phyloP scores from a whole-genome alignment of 2,888 invertebrate genomes.

The Plagodis dolabraria region DNA sequence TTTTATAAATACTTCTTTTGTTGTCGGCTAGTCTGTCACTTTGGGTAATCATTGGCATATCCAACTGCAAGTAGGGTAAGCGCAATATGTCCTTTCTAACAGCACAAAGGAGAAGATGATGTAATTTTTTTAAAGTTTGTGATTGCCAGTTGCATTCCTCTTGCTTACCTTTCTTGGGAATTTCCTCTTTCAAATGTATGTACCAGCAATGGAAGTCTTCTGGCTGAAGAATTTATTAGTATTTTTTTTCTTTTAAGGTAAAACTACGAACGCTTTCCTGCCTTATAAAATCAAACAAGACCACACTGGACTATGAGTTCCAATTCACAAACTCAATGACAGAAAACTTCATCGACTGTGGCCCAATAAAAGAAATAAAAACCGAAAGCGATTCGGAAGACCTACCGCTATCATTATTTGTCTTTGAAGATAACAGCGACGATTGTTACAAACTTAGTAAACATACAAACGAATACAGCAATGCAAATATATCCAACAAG shows the following conservation, averaged over 20 bases:
- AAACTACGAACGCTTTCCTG: conserved; percentile 43
- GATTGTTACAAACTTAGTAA: conserved; percentile 2
- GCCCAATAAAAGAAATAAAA: conserved; percentile 41
- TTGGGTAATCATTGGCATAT: too few relatives aligned
- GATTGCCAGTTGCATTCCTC: too few relatives aligned
- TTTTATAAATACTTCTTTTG: too few relatives aligned
- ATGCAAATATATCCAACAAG: neutral
- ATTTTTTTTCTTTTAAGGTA: conserved; percentile 36
- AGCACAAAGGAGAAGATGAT: too few relatives aligned
- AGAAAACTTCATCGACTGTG: conserved; percentile 61
- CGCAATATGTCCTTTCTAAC: too few relatives aligned
- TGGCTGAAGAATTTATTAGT: too few relatives aligned
- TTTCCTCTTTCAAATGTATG: too few relatives aligned
- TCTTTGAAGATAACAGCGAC: conserved; percentile 29
- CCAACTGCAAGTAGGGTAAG: neutral
- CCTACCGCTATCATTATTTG: conserved; percentile 52
- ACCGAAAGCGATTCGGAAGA: conserved; percentile 53
- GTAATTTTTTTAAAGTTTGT: too few relatives aligned
- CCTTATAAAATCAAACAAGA: conserved; percentile 39
- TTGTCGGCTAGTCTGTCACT: too few relatives aligned
- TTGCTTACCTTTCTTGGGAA: too few relatives aligned
- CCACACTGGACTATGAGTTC: conserved; percentile 9
- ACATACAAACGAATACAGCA: neutral
- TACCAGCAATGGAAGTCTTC: too few relatives aligned
- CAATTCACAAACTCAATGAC: conserved; percentile 17